phyloP scores from a whole-genome alignment of 2,113 vertebrate species.

The Diadophis punctatus region DNA sequence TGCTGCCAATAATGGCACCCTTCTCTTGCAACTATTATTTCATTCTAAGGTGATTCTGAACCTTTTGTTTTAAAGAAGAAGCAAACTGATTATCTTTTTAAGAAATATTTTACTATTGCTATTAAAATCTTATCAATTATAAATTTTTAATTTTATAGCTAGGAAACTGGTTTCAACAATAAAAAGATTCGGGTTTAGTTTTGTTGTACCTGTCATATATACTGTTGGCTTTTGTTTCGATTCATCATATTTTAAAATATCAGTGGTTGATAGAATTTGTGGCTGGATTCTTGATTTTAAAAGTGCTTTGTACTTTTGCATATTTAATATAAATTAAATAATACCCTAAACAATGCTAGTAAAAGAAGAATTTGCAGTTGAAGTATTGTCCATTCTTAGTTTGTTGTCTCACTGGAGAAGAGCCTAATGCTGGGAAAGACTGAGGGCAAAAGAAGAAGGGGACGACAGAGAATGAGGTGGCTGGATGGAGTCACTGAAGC shows the following conservation, averaged over 20 bases:
- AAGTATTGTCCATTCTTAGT: neutral
- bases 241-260: neutral
- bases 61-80: slow-evolving; percentile 19
- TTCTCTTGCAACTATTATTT: slow-evolving; percentile 55
- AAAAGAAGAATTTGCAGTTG: neutral
- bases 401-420: neutral
- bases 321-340: neutral
- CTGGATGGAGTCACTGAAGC: too few species aligned
- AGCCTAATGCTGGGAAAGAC: too few species aligned
- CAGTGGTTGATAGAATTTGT: neutral
- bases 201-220: neutral
- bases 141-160: neutral
- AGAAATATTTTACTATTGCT: slow-evolving; percentile 11
- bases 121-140: slow-evolving; percentile 38
- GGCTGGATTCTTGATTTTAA: neutral
- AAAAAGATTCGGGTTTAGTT: neutral
- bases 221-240: neutral
- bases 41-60: slow-evolving; percentile 30
- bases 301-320: neutral
- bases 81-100: slow-evolving; percentile 27
- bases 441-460: too few species aligned
- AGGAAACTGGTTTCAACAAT: slow-evolving; percentile 4
- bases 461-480: too few species aligned
- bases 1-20: slow-evolving; percentile 47
- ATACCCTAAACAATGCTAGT: neutral